phyloP scores from a whole-genome alignment of 1,140 invertebrate species.

The Tetragonula clypearis region DNA sequence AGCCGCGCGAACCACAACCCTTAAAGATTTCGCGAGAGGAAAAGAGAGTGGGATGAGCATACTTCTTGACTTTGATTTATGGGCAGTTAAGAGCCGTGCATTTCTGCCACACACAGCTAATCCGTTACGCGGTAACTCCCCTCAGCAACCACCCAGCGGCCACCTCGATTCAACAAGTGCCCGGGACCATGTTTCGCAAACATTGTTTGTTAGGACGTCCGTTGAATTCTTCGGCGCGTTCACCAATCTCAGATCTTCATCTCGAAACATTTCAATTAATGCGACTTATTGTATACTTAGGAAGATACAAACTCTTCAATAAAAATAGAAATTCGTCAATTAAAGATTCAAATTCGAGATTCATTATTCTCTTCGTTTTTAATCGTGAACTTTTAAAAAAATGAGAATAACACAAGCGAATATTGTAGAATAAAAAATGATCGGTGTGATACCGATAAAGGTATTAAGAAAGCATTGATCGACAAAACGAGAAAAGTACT shows the following conservation, averaged over 20 bases:
- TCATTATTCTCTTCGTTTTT: no score
- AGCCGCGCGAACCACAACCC: constrained; percentile 19
- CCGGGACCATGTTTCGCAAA: constrained; percentile 66
- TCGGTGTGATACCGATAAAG: not conserved
- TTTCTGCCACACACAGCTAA: constrained; percentile 70
- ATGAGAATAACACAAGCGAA: not conserved
- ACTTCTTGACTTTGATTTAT: constrained; percentile 79
- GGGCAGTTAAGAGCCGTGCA: constrained; percentile 75
- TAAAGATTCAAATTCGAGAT: not conserved
- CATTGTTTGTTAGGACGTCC: constrained; percentile 58
- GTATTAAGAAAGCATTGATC: constrained; percentile 1
- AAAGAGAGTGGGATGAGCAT: constrained; percentile 22
- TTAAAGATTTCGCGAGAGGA: constrained; percentile 42
- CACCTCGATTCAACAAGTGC: constrained; percentile 81
- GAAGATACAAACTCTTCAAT: not conserved
- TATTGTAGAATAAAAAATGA: not conserved
- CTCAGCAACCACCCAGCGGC: constrained; percentile 36
- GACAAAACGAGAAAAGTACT: constrained; percentile 3
- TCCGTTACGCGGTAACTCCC: constrained; percentile 74
- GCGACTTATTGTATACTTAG: no score
- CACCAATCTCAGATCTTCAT: not conserved
- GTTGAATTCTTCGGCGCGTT: constrained; percentile 33
- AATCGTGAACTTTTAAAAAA: not conserved
- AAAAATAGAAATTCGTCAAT: not conserved
- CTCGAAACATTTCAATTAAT: not conserved